Conservation (phyloP, 2,113 vertebrate genomes). For the Mesembrinibis cayennensis region DNA sequence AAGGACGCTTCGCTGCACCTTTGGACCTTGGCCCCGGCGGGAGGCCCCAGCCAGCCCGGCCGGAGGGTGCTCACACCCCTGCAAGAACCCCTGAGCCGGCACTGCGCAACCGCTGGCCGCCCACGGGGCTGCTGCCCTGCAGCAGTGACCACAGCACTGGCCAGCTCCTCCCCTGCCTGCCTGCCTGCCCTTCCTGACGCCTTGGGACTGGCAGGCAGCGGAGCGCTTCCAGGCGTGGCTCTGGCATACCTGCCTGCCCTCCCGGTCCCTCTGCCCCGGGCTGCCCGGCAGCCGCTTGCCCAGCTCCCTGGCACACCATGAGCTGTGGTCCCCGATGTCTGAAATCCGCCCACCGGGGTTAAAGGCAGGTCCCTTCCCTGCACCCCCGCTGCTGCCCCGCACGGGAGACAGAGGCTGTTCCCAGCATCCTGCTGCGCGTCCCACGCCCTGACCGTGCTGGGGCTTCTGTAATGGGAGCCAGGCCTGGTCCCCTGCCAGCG, state of each 20-base stretch:
- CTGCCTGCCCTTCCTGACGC: not conserved
- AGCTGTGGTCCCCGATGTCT: not conserved
- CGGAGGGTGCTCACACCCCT: not conserved
- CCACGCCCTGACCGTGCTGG: not conserved
- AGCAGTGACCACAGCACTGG: not conserved
- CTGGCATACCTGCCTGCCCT: not conserved
- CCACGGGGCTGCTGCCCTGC: not conserved
- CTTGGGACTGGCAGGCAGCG: not conserved
- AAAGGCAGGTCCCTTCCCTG: not conserved
- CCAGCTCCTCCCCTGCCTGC: not conserved
- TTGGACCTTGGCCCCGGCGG: not conserved
- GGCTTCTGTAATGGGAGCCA: not conserved
- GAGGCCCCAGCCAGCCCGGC: not conserved
- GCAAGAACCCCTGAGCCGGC: not conserved
- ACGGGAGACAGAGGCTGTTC: not conserved
- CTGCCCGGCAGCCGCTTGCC: rapidly evolving
- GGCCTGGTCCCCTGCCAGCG: not conserved
- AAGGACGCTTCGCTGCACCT: not conserved
- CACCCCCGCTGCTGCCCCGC: not conserved
- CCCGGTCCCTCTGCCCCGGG: not conserved
- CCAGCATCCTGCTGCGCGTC: not conserved
- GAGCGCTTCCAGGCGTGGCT: not conserved
- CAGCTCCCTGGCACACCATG: rapidly evolving
- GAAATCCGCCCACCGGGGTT: rapidly evolving
- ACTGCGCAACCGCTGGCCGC: not conserved